Evolutionary conservation across 2,113 vertebrate genomes (phyloP).

Genomic region (Arizona elegans): DNA sequence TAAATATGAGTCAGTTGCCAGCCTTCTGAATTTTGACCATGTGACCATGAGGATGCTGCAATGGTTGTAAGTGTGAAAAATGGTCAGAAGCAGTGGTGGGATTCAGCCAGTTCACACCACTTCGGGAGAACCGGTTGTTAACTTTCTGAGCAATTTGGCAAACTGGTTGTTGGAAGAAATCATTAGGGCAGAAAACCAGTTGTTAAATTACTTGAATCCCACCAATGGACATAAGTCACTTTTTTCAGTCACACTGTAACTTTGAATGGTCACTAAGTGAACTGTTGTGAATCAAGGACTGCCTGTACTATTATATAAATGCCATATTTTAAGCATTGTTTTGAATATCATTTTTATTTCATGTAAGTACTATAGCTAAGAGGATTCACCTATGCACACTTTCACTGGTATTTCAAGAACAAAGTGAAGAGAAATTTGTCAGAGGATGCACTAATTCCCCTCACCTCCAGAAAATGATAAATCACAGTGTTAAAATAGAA

Average conservation of each 20-base stretch:
- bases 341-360: background rate
- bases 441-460: background rate
- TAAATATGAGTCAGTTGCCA: background rate
- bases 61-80: background rate
- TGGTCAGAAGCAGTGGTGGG: no score
- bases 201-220: no score
- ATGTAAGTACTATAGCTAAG: background rate
- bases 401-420: background rate
- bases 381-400: background rate
- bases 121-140: no score
- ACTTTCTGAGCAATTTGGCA: no score
- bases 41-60: background rate
- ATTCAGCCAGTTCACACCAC: no score
- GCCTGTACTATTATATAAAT: background rate
- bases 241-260: background rate
- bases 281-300: background rate
- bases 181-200: no score
- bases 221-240: background rate
- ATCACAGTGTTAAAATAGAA: background rate
- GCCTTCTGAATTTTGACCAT: background rate
- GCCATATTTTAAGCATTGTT: background rate
- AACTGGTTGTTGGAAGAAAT: no score
- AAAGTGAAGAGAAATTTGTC: background rate
- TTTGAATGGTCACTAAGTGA: background rate
- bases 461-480: background rate